Evolutionary conservation across 2,888 invertebrate species (phyloP), one percentile per base, ranked within the genome.

Genomic region (Lycaena phlaeas): DNA sequence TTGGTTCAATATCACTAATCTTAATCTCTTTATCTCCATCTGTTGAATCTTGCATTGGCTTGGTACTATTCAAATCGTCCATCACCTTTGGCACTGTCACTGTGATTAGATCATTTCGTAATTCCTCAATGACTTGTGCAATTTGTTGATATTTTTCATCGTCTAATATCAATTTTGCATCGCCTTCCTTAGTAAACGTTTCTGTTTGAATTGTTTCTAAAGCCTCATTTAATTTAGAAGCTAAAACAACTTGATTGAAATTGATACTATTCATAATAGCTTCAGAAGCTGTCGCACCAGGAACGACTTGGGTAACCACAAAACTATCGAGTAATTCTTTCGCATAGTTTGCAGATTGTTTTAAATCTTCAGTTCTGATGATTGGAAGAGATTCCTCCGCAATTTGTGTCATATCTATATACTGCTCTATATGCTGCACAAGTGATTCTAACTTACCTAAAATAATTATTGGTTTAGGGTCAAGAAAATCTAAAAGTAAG

Each of bases 401-500:
- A 25, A 65, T 64, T 61, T 76, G 71, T 40, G 72, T 62, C 4
- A 73, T 48, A 49, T 77, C 69, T 43, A 77, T 69, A 38, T 73
- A 76, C 47, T 72, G 64, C 39, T 76, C 68, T 17, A 79, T 68
- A 38, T 70, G 66, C 31, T 67, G 54, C 39, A 70, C 40, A 6
- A 75, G 54, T 14, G 61, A 46, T 59, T 48, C 12, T 61, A 42
- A 48, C 59, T 56, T 40, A 59, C 77, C 28, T 28, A 28, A 28
- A 14, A 28, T 4, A n/a, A n/a, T n/a, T n/a, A n/a, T n/a, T n/a
- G n/a, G n/a, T n/a, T n/a, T n/a, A n/a, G n/a, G n/a, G n/a, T n/a
- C n/a, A n/a, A n/a, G n/a, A n/a, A n/a, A n/a, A n/a, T n/a, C n/a
- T n/a, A n/a, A n/a, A n/a, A n/a, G n/a, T 17, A 5, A 18, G 4